Evolutionary conservation across 2,113 vertebrate genomes (phyloP), one percentile per base, ranked within the genome.

Genomic region (Phrynocephalus versicolor): DNA sequence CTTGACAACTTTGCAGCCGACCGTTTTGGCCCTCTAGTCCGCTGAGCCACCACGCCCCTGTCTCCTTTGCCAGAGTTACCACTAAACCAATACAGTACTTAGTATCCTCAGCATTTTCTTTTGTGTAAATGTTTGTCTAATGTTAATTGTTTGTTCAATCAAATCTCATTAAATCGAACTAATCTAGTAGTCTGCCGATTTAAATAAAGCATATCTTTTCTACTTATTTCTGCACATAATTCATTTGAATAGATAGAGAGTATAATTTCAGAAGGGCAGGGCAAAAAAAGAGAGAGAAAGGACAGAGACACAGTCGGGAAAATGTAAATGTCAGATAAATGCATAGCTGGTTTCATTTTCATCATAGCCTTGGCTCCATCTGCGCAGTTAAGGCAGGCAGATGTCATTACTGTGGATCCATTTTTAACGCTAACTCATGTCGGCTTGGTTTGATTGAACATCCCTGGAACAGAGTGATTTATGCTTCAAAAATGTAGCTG

Each of bases 401-500:
- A 86, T 73, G 73, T 77, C 64, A 74, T 2, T 13, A 23, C 6
- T 2, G 6, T 79, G 12, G 3, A 3, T 86, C 77, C 0, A 0
- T 79, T 89, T 88, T 77, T 82, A 84, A 85, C 51, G 15, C 16
- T 71, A 14, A 35, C 2, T 71, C 82, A 33, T 25, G 51, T 39
- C 81, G 64, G 7, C 21, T 62, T 55, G 30, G 13, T 87, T 27
- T 71, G 83, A 85, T 55, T 55, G 69, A 88, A 27, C 45, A 70
- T 18, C 14, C 79, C 1, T 39, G 30, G 14, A 77, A 71, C 41
- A 51, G 39, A 6, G 35, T 71, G 37, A 65, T 51, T 41, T 87
- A 23, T 80, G 33, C 12, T 33, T 90, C 85, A 79, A 89, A 87
- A 55, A 0, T 25, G 79, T 88, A 89, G 25, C 73, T 88, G 64